Evolutionary conservation across 1,140 invertebrate species (phyloP).

Genomic region (Aphis craccivora): DNA sequence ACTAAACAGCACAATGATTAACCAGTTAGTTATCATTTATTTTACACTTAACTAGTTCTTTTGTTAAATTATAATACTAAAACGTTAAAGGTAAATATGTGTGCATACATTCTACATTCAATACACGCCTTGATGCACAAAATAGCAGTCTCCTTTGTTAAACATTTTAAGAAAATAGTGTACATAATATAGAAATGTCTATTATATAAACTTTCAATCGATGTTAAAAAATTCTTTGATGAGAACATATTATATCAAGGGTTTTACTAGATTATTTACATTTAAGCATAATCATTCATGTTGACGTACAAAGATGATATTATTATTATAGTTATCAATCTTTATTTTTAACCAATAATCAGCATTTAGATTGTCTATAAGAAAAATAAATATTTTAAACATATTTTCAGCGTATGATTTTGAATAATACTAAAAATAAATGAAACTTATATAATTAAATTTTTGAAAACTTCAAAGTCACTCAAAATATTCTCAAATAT

Average conservation of each 20-base stretch:
- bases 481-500: background rate
- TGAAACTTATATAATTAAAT: background rate
- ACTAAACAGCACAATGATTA: background rate
- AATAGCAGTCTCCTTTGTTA: background rate
- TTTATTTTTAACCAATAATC: background rate
- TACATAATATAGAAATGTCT: background rate
- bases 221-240: background rate
- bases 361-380: background rate
- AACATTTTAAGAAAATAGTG: background rate
- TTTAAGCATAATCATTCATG: background rate
- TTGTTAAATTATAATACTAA: background rate
- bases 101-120: background rate
- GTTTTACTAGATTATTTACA: background rate
- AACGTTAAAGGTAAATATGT: background rate
- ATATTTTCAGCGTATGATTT: background rate
- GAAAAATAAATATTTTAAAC: background rate
- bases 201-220: background rate
- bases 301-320: background rate
- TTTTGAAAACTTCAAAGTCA: background rate
- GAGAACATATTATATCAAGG: background rate
- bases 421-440: background rate
- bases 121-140: background rate
- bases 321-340: background rate
- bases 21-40: background rate
- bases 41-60: background rate